Percentiles rank a stretch among this genome's conserved stretches.
These are phyloP conservation scores for Diabrotica balteata DNA, from an alignment of 2,888 invertebrate genomes.

Conservation along the genomic window DNA sequence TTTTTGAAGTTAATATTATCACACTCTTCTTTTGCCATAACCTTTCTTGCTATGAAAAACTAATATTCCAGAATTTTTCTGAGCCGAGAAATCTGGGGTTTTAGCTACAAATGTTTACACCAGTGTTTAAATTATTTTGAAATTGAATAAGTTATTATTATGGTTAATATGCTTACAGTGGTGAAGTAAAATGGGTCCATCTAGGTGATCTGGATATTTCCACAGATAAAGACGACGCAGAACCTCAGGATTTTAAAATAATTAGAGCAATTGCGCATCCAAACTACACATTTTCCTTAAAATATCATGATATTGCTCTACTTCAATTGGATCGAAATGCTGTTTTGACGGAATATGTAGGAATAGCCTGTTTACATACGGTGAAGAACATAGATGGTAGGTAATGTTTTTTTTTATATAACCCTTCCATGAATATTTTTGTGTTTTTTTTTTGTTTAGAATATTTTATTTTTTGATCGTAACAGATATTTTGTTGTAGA, in stretches of 20 bases:
- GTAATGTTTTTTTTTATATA: neutral
- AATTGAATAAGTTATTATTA: too few species aligned
- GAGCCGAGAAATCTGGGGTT: too few species aligned
- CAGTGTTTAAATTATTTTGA: too few species aligned
- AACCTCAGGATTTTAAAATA: constrained; percentile 50
- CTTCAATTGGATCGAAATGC: constrained; percentile 56
- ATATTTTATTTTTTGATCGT: too few species aligned
- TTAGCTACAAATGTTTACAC: too few species aligned
- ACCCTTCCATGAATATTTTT: too few species aligned
- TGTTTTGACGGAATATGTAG: constrained; percentile 53
- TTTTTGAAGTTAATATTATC: too few species aligned
- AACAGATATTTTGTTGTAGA: too few species aligned
- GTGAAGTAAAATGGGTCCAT: constrained; percentile 32
- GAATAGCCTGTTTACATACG: constrained; percentile 61
- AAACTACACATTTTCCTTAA: constrained; percentile 51
- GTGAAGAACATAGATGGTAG: constrained; percentile 32
- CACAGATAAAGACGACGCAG: constrained; percentile 53
- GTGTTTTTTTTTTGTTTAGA: too few species aligned
- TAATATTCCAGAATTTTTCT: too few species aligned
- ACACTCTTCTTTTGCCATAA: too few species aligned
- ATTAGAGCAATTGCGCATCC: constrained; percentile 55
- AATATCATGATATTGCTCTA: constrained; percentile 64
- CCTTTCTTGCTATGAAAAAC: too few species aligned
- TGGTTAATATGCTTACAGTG: constrained; percentile 30
- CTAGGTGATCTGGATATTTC: constrained; percentile 59